A percentile compares a stretch with the other conserved stretches of the same genome.
Conservation (phyloP, 2,797 vertebrate species). For the Cossypha heuglini region DNA sequence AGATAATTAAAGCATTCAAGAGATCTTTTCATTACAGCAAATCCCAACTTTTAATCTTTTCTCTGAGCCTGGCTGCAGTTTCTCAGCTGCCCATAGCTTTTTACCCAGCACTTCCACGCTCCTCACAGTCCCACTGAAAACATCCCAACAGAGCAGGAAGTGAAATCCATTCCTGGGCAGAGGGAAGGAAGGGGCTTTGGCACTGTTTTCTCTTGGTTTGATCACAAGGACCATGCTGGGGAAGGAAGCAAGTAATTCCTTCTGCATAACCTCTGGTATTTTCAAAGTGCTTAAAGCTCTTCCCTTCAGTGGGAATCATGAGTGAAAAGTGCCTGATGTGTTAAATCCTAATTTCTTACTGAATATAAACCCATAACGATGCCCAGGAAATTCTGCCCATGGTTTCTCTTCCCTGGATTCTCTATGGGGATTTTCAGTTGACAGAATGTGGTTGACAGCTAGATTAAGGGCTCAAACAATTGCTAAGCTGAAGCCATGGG, state of each 20-base stretch:
- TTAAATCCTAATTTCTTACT: neutral
- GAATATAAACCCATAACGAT: fast-evolving
- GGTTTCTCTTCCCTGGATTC: neutral
- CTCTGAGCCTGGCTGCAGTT: neutral
- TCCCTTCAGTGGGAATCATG: neutral
- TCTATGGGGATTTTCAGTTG: neutral
- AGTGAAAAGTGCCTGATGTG: neutral
- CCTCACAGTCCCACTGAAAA: neutral
- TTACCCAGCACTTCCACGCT: neutral
- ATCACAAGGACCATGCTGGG: neutral
- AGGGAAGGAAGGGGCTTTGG: neutral
- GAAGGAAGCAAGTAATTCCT: neutral
- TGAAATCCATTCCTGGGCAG: neutral
- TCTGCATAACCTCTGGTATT: neutral
- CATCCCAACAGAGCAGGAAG: neutral
- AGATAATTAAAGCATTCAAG: neutral
- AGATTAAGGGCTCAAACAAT: neutral
- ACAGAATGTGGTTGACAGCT: neutral
- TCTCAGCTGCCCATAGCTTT: neutral
- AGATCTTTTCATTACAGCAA: neutral
- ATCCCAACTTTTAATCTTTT: neutral
- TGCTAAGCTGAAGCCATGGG: neutral
- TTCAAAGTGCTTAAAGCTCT: neutral
- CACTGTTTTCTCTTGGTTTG: neutral
- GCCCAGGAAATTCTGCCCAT: neutral